A percentile compares a stretch with the other conserved stretches of the same genome.
Evolutionary conservation across 2,888 invertebrate genomes (phyloP).

Genomic region (Anthophora plumipes): DNA sequence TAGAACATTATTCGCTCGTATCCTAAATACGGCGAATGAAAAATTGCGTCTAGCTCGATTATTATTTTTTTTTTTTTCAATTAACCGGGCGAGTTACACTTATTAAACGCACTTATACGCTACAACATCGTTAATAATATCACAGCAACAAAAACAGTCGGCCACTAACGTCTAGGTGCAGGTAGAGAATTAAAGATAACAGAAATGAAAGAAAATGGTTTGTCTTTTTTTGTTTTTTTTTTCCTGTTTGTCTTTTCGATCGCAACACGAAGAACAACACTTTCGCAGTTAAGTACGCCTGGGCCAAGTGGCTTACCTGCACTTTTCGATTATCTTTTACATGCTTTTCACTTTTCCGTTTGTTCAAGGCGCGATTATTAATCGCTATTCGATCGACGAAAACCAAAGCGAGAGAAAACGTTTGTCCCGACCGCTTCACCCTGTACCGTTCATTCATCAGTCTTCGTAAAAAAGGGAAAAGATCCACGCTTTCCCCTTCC

Average conservation of each 20-base stretch:
- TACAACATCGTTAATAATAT: constrained; percentile 64
- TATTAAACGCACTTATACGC: constrained; percentile 55
- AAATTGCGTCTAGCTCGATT: constrained; percentile 24
- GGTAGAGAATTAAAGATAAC: constrained; percentile 17
- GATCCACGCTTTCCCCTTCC: background rate
- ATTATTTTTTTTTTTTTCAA: no score
- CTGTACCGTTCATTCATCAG: constrained; percentile 63
- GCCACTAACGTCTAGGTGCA: constrained; percentile 64
- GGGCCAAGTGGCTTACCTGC: no score
- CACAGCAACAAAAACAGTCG: constrained; percentile 74
- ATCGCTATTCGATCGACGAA: constrained; percentile 1
- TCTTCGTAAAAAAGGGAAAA: constrained; percentile 17
- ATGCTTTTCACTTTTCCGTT: no score
- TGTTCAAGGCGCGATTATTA: background rate
- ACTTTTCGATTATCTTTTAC: no score
- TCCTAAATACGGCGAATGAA: constrained; percentile 19
- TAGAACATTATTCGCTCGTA: constrained; percentile 19
- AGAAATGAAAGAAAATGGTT: constrained; percentile 10
- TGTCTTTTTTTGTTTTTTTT: no score
- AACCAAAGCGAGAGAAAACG: constrained; percentile 43
- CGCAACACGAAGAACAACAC: constrained; percentile 38
- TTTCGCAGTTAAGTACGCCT: background rate
- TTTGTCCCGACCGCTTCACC: constrained; percentile 68
- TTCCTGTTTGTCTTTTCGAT: background rate
- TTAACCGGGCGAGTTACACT: constrained; percentile 8